These are phyloP conservation scores for Drosophila putrida DNA, from an alignment of 2,888 invertebrate genomes.

Conservation along the genomic window DNA sequence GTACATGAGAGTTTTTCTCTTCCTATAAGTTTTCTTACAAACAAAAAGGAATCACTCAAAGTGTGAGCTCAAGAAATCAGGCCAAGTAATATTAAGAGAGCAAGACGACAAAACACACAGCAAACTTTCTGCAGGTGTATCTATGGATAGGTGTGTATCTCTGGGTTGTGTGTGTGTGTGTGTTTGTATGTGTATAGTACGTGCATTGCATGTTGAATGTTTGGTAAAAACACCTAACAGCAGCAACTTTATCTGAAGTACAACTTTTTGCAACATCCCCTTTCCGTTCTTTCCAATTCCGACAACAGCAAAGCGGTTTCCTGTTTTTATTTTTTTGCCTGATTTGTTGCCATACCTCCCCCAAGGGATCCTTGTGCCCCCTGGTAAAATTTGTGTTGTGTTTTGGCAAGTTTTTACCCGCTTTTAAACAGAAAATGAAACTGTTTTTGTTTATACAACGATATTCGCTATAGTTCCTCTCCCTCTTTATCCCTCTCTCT, in stretches of 20 bases:
- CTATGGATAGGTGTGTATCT: conserved; percentile 9
- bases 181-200: conserved; percentile 46
- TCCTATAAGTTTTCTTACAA: conserved; percentile 40
- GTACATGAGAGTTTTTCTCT: conserved; percentile 8
- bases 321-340: conserved; percentile 45
- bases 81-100: conserved; percentile 44
- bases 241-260: conserved; percentile 76
- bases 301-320: conserved; percentile 48
- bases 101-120: conserved; percentile 38
- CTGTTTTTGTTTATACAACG: conserved; percentile 58
- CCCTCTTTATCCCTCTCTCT: background rate
- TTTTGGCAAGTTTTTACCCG: conserved; percentile 66
- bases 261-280: conserved; percentile 51
- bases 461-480: conserved; percentile 32
- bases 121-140: conserved; percentile 50
- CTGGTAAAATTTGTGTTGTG: conserved; percentile 53
- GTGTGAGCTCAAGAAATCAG: conserved; percentile 55
- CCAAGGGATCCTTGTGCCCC: conserved; percentile 10
- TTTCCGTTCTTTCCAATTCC: background rate
- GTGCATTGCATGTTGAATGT: conserved; percentile 77
- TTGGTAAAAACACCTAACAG: conserved; percentile 66
- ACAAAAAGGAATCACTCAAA: conserved; percentile 51
- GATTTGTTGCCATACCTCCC: conserved; percentile 46
- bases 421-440: conserved; percentile 74
- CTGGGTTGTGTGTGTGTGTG: conserved; percentile 21